Conservation (phyloP, 1,140 invertebrate genomes). For the Ceratoteleas bidentatus region DNA sequence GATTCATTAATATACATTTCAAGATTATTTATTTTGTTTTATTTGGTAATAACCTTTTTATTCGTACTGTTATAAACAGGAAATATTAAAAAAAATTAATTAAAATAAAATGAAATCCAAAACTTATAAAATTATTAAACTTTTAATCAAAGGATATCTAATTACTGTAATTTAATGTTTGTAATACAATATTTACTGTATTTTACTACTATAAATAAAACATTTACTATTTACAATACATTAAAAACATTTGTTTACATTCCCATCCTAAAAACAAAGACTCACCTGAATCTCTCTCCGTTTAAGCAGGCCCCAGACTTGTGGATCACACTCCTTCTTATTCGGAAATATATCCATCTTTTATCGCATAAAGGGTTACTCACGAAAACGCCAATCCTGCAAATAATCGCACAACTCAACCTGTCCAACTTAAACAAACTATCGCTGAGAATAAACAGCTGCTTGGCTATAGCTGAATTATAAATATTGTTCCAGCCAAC, state of each 20-base stretch:
- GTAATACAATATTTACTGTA: too few relatives aligned
- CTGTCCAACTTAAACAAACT: conserved; percentile 12
- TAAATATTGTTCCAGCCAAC: conserved; percentile 17
- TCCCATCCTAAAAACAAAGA: background rate
- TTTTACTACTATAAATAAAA: too few relatives aligned
- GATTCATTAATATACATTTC: too few relatives aligned
- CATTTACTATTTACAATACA: too few relatives aligned
- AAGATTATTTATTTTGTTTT: too few relatives aligned
- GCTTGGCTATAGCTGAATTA: conserved; percentile 26
- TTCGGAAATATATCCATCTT: conserved; percentile 71
- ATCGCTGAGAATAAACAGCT: conserved; percentile 44
- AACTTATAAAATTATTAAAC: background rate
- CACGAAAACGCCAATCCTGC: conserved; percentile 20
- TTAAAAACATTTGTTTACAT: too few relatives aligned
- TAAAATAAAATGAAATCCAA: conserved; percentile 63
- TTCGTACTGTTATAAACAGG: too few relatives aligned
- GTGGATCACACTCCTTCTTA: conserved; percentile 65
- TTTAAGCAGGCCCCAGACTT: conserved; percentile 71
- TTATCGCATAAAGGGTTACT: conserved; percentile 17
- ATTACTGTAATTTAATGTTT: too few relatives aligned
- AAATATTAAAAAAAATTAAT: too few relatives aligned
- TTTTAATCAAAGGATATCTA: too few relatives aligned
- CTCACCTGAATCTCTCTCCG: conserved; percentile 75
- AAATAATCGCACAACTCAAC: conserved; percentile 10
- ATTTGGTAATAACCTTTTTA: too few relatives aligned